Evolutionary conservation across 2,113 vertebrate genomes (phyloP).

Genomic region (Scalopus aquaticus): DNA sequence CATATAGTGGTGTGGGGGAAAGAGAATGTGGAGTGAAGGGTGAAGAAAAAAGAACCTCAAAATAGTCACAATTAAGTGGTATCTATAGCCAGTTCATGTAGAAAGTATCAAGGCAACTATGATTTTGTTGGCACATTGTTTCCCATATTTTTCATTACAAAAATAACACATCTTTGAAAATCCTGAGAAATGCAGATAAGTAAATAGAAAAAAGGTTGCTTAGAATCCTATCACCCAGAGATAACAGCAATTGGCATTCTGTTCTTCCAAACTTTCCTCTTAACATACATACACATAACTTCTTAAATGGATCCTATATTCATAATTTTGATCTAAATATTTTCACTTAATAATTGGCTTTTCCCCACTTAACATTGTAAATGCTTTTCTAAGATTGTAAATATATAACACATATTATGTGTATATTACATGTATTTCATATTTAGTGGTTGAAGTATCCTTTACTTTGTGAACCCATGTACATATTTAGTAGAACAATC

Average conservation of each 20-base stretch:
- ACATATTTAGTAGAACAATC: background rate
- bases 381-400: background rate
- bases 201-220: background rate
- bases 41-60: slow-evolving; percentile 8
- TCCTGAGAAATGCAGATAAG: background rate
- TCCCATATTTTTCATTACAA: background rate
- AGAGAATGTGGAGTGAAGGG: background rate
- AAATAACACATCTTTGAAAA: slow-evolving; percentile 34
- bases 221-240: background rate
- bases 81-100: slow-evolving; percentile 34
- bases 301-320: background rate
- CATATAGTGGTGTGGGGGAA: background rate
- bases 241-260: background rate
- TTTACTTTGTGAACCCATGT: background rate
- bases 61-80: slow-evolving; percentile 45
- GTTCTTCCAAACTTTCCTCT: background rate
- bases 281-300: background rate
- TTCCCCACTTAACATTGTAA: background rate
- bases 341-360: background rate
- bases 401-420: background rate
- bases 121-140: background rate
- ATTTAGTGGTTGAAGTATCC: background rate
- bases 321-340: background rate
- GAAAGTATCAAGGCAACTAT: slow-evolving; percentile 59
- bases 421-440: background rate